These are phyloP conservation scores for Acyrthosiphon pisum DNA, from an alignment of 1,140 invertebrate genomes.

Conservation along the genomic window DNA sequence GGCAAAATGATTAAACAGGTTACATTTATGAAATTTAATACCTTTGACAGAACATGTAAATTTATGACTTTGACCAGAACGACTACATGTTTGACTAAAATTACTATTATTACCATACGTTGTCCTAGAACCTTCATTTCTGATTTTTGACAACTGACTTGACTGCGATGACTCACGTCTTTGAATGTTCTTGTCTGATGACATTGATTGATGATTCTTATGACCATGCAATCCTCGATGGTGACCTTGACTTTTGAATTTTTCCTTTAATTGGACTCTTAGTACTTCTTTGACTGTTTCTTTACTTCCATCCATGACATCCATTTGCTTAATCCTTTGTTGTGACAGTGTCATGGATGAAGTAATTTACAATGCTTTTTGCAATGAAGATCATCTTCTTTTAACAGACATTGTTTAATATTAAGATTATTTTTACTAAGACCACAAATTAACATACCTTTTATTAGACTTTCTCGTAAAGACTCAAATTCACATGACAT, in stretches of 20 bases:
- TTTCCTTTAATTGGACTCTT: no score
- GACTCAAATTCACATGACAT: not conserved
- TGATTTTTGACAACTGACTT: not conserved
- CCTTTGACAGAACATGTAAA: not conserved
- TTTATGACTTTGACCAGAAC: constrained; percentile 19
- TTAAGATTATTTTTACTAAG: not conserved
- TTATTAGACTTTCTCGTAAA: constrained; percentile 19
- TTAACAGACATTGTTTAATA: no score
- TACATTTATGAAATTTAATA: constrained; percentile 7
- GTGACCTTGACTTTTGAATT: no score
- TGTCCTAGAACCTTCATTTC: not conserved
- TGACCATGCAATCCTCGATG: no score
- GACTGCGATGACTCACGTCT: not conserved
- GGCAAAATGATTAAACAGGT: constrained; percentile 8
- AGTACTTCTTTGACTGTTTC: no score
- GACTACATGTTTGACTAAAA: not conserved
- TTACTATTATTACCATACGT: not conserved
- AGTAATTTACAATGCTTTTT: no score
- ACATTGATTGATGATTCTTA: not conserved
- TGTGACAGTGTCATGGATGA: no score
- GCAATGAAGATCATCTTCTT: constrained; percentile 39
- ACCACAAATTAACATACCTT: constrained; percentile 20
- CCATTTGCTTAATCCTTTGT: no score
- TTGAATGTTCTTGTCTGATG: not conserved
- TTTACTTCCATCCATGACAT: no score